A percentile compares a stretch with the other conserved stretches of the same genome.
phyloP scores from a whole-genome alignment of 2,797 vertebrate genomes.

The Spatula versicolor region DNA sequence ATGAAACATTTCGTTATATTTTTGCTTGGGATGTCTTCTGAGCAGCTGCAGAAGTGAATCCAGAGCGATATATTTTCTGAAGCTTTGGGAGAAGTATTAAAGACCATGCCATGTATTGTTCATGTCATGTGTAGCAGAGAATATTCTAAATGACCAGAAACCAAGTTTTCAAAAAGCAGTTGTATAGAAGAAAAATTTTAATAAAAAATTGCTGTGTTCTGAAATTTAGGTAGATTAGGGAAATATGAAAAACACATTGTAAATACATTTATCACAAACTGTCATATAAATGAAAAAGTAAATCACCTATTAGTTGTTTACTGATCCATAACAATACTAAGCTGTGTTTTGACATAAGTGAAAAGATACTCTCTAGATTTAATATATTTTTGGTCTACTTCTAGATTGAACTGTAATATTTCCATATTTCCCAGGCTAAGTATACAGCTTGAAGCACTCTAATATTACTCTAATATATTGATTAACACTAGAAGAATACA shows the following conservation, averaged over 20 bases:
- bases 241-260: background rate
- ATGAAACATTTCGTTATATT: background rate
- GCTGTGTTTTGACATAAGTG: background rate
- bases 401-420: background rate
- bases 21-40: conserved; percentile 7
- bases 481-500: background rate
- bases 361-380: background rate
- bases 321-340: background rate
- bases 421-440: background rate
- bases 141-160: background rate
- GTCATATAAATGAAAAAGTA: background rate
- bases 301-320: background rate
- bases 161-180: background rate
- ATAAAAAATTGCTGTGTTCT: background rate
- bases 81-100: background rate
- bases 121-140: background rate
- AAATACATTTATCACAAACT: background rate
- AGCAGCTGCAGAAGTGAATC: background rate
- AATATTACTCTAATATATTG: background rate
- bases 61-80: background rate
- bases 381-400: background rate
- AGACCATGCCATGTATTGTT: background rate
- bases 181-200: background rate
- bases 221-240: background rate
- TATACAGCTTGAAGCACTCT: background rate